Percentiles rank a stretch among this genome's conserved stretches.
Conservation (phyloP, 1,140 invertebrate genomes). For the Bombus sibiricus region DNA sequence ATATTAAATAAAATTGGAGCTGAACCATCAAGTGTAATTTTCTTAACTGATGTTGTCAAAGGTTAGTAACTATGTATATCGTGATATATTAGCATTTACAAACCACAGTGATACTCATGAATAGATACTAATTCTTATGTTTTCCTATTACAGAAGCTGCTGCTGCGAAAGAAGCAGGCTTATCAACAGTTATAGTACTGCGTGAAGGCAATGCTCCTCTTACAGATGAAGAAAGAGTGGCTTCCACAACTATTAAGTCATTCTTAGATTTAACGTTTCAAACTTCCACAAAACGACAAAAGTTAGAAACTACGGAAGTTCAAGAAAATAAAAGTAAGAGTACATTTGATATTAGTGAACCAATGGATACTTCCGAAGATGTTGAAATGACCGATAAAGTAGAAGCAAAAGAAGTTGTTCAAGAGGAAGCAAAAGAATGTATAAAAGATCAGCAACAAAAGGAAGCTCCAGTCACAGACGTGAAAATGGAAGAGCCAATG, state of each 20-base stretch:
- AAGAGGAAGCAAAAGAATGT: conserved; percentile 21
- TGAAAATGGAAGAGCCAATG: conserved; percentile 40
- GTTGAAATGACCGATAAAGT: conserved; percentile 63
- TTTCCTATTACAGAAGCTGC: conserved; percentile 86
- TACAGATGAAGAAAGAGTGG: conserved; percentile 84
- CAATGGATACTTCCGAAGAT: conserved; percentile 76
- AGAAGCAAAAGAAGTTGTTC: conserved; percentile 49
- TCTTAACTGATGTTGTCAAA: conserved; percentile 92
- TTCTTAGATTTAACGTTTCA: conserved; percentile 83
- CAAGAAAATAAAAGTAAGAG: conserved; percentile 63
- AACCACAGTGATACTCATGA: background rate
- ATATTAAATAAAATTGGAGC: conserved; percentile 88
- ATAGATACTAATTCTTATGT: conserved; percentile 13
- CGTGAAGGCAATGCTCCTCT: conserved; percentile 91
- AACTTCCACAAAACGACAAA: conserved; percentile 76
- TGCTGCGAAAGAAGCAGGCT: conserved; percentile 89
- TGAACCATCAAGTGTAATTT: conserved; percentile 88
- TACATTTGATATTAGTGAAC: conserved; percentile 53
- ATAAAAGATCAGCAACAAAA: conserved; percentile 34
- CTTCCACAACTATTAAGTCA: conserved; percentile 84
- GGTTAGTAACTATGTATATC: conserved; percentile 79
- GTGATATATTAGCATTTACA: background rate
- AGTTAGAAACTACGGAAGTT: conserved; percentile 70
- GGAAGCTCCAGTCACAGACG: conserved; percentile 13
- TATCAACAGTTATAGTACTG: conserved; percentile 86